Base-by-base conservation (phyloP, 2,797 vertebrate species). In the Xiphophorus birchmanni region DNA sequence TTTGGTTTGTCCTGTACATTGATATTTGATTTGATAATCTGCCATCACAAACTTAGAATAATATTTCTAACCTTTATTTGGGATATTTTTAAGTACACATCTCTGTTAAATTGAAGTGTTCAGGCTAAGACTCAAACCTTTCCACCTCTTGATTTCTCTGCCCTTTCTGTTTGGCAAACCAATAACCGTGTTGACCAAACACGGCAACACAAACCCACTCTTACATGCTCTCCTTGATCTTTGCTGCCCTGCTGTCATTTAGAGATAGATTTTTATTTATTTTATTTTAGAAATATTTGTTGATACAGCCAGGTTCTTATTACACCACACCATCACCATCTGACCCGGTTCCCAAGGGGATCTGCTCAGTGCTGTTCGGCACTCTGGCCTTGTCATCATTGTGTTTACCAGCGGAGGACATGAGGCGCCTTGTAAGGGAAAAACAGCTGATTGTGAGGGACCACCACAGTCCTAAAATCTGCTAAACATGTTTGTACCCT, bases 401-500 rank as follows among this genome's bases (percentile, higher is more conserved):
- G 63, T 87, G 60, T 86, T 79, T 42, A 60, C 48, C 73, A 82
- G 73, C 74, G 42, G 72, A 73, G 60, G 44, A 74, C 73, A 42
- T 65, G 50, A n/a, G 71, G 81, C 18, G 72, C 74, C 5, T 65
- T 67, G 77, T 47, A 17, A 52, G 76, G 76, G 79, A 85, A 84
- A 83, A 91, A 85, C 17, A 21, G 48, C 86, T 90, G 88, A 84
- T 84, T 80, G 75, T 80, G 80, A 81, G 71, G 9, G 84, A 80
- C 80, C 12, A 18, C 73, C 84, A 56, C 88, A 73, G 44, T 88
- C 90, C 85, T 76, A 52, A 84, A 90, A 90, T 88, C 90, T 77
- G 78, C 82, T 78, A 50, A 86, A 87, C 91, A 65, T 83, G 83
- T 90, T 88, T 89, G 86, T 87, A 67, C 79, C 75, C 73, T 82